These are phyloP conservation scores for Scopus umbretta DNA, from an alignment of 2,113 vertebrate genomes.

Conservation along the genomic window DNA sequence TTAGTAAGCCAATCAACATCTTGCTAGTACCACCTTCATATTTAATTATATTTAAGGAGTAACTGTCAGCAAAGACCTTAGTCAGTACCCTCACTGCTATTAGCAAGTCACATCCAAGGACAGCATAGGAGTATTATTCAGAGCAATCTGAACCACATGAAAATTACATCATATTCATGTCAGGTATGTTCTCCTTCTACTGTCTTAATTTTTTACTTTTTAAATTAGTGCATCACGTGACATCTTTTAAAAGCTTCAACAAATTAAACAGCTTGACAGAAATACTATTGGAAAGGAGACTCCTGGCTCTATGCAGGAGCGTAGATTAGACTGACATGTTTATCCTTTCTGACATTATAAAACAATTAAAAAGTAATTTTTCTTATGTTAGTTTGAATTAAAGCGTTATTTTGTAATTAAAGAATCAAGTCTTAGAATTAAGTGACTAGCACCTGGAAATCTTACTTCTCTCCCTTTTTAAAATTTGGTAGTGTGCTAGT, in stretches of 20 bases:
- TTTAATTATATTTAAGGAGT: not conserved
- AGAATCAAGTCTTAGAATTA: not conserved
- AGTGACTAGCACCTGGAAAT: not conserved
- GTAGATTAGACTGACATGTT: slow-evolving; percentile 1
- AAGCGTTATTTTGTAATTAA: slow-evolving; percentile 7
- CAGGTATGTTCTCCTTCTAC: not conserved
- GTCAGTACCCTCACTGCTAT: not conserved
- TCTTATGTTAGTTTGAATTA: not conserved
- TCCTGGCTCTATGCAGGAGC: not conserved
- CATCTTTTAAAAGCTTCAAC: slow-evolving; percentile 3
- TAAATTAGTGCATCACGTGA: not conserved
- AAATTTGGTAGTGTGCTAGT: not conserved
- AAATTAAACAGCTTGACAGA: slow-evolving; percentile 21
- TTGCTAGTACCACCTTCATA: not conserved
- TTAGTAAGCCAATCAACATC: not conserved
- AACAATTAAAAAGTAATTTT: slow-evolving; percentile 1
- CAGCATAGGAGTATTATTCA: not conserved
- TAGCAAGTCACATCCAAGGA: not conserved
- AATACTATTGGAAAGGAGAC: not conserved
- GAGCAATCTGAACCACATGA: not conserved
- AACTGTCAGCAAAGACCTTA: not conserved
- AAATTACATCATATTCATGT: not conserved
- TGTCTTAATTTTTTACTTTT: not conserved
- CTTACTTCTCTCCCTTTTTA: not conserved
- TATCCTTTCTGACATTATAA: slow-evolving; percentile 9